A percentile compares a stretch with the other conserved stretches of the same genome.
These are phyloP conservation scores for Pogonus chalceus DNA, from an alignment of 1,140 invertebrate genomes.

Conservation along the genomic window DNA sequence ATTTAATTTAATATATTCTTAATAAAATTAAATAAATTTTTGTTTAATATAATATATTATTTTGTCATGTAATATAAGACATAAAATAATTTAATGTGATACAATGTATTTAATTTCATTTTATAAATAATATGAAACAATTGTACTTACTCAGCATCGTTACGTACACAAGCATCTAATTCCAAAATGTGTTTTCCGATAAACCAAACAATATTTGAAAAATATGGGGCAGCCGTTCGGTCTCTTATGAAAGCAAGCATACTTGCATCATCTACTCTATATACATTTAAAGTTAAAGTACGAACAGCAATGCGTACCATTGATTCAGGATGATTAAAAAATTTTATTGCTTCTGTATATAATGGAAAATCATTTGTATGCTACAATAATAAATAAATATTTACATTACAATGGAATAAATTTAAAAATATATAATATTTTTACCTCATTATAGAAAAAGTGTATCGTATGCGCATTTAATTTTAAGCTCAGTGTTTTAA, in stretches of 20 bases:
- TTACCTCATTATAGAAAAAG: slow-evolving; percentile 99
- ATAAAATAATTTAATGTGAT: no score
- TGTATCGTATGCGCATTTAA: slow-evolving; percentile 98
- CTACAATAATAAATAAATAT: slow-evolving; percentile 46
- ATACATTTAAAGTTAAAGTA: slow-evolving; percentile 95
- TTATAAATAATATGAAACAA: no score
- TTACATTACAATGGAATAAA: slow-evolving; percentile 4
- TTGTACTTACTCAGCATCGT: slow-evolving; percentile 87
- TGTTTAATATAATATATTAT: no score
- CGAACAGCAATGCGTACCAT: slow-evolving; percentile 99
- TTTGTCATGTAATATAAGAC: no score
- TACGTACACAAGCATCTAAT: slow-evolving; percentile 87
- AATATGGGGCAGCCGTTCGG: slow-evolving; percentile 92
- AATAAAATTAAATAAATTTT: no score
- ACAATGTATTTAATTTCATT: no score
- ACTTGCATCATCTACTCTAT: slow-evolving; percentile 85
- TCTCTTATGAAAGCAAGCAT: slow-evolving; percentile 95
- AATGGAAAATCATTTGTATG: slow-evolving; percentile 98
- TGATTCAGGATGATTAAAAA: slow-evolving; percentile 96
- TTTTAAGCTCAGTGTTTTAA: slow-evolving; percentile 96
- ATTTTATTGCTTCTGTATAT: slow-evolving; percentile 98
- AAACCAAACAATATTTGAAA: slow-evolving; percentile 98
- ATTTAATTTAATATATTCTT: no score
- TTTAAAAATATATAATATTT: slow-evolving; percentile 7
- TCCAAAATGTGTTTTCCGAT: slow-evolving; percentile 97